These are phyloP conservation scores for Intellagama lesueurii DNA, from an alignment of 2,797 vertebrate species.

Conservation along the genomic window DNA sequence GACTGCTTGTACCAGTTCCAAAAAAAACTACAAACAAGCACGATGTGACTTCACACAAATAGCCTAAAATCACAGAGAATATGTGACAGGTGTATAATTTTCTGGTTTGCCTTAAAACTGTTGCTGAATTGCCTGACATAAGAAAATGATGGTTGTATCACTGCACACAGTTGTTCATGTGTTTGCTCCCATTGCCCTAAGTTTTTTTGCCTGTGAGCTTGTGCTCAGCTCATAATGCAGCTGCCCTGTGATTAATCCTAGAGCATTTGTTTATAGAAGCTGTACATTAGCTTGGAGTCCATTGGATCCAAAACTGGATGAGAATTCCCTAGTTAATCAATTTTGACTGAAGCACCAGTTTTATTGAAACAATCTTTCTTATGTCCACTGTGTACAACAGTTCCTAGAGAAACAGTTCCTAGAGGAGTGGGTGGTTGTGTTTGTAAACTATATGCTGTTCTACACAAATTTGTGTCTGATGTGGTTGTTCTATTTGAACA, in stretches of 20 bases:
- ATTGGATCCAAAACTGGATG: background rate
- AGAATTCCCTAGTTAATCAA: background rate
- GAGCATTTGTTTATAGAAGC: constrained; percentile 13
- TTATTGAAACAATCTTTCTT: background rate
- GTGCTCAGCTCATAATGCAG: constrained; percentile 21
- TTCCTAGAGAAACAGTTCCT: background rate
- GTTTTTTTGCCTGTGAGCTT: background rate
- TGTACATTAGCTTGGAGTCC: background rate
- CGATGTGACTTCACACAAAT: background rate
- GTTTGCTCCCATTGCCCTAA: constrained; percentile 15
- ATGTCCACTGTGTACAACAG: background rate
- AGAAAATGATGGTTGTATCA: constrained; percentile 18
- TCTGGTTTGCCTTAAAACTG: background rate
- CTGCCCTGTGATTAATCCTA: constrained; percentile 17
- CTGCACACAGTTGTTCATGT: background rate
- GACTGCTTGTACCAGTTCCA: constrained; percentile 26
- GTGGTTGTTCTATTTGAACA: too few relatives aligned
- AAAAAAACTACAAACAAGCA: constrained; percentile 19
- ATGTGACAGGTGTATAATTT: background rate
- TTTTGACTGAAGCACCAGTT: background rate
- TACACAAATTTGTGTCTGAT: too few relatives aligned
- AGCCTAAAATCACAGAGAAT: background rate
- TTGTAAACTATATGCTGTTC: too few relatives aligned
- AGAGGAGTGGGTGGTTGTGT: background rate
- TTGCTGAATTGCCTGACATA: constrained; percentile 12